Conservation (phyloP, 2,888 invertebrate species). For the Sthenelais limicola region DNA sequence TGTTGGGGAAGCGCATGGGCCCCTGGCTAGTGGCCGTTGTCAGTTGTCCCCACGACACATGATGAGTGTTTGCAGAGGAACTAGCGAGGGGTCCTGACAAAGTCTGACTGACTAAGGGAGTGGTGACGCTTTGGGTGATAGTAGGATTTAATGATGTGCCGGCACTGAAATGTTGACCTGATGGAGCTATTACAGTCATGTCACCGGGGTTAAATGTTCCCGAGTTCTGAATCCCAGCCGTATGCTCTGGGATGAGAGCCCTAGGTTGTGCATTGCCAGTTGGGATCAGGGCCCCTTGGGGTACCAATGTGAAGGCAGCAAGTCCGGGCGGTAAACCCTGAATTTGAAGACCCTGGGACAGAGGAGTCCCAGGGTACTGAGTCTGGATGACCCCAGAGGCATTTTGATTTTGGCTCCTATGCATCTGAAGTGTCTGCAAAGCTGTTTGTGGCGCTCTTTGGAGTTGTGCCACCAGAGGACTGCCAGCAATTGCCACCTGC, state of each 20-base stretch:
- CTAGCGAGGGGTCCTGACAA: not conserved
- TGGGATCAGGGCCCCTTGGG: constrained; percentile 36
- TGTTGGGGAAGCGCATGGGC: not conserved
- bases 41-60: not conserved
- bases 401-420: not conserved
- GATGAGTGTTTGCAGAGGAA: not conserved
- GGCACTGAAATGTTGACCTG: not conserved
- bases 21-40: not conserved
- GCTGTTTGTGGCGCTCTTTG: constrained; percentile 24
- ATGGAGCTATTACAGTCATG: not conserved
- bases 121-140: constrained; percentile 2
- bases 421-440: constrained; percentile 13
- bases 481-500: not conserved
- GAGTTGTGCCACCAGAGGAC: not conserved
- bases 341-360: constrained; percentile 29
- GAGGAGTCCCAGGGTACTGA: not conserved
- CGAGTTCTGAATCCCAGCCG: not conserved
- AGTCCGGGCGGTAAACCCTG: constrained; percentile 13
- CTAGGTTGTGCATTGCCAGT: constrained; percentile 9
- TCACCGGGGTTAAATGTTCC: not conserved
- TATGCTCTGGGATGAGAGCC: constrained; percentile 15
- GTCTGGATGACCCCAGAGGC: not conserved
- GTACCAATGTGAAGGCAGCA: constrained; percentile 31
- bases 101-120: not conserved
- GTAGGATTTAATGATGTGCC: constrained; percentile 5